phyloP scores from a whole-genome alignment of 2,797 vertebrate species.

The Lepus townsendii region DNA sequence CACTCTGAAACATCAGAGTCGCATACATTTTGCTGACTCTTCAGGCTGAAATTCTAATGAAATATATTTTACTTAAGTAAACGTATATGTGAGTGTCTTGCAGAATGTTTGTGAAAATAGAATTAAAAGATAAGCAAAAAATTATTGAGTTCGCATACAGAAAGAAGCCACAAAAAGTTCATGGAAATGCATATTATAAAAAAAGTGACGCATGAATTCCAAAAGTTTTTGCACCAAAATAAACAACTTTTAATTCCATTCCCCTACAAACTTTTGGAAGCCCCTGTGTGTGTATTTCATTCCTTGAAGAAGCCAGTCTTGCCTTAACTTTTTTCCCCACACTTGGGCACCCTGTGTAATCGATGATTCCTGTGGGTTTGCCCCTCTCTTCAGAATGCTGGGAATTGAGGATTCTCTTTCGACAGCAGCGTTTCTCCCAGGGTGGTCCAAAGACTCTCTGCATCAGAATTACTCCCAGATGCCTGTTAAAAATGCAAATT shows the following conservation, averaged over 20 bases:
- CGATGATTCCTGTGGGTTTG: background rate
- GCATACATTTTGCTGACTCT: background rate
- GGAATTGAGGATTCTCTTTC: slow-evolving; percentile 22
- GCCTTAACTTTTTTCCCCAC: background rate
- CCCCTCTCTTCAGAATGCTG: background rate
- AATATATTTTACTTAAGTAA: background rate
- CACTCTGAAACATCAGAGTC: background rate
- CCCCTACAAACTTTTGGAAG: no score
- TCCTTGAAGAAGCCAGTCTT: background rate
- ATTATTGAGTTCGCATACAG: no score
- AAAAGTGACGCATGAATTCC: no score
- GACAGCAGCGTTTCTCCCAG: slow-evolving; percentile 18
- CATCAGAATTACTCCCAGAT: slow-evolving; percentile 55
- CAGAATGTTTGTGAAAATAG: no score
- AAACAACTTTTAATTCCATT: no score
- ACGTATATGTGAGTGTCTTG: background rate
- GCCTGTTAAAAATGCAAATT: slow-evolving; percentile 36
- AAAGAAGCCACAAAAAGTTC: no score
- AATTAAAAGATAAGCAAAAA: no score
- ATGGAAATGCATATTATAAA: no score
- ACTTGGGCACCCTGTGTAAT: background rate
- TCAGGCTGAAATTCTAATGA: slow-evolving; percentile 24
- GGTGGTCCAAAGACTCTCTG: slow-evolving; percentile 37
- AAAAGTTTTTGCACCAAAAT: no score
- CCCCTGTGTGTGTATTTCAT: background rate